Evolutionary conservation across 2,888 invertebrate genomes (phyloP).

Genomic region (Nephrotoma flavescens): DNA sequence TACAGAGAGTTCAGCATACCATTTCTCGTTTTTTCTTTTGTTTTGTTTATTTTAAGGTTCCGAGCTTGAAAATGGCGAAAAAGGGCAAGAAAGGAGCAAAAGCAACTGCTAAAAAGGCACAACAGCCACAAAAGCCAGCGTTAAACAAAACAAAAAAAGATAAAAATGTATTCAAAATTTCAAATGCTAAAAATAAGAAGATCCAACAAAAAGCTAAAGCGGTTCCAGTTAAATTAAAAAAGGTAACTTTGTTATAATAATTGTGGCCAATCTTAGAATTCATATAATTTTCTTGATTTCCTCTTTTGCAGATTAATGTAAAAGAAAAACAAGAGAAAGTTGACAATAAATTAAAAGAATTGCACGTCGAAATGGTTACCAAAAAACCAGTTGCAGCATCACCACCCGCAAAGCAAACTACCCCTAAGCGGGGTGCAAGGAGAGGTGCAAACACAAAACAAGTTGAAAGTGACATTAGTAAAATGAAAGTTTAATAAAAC

Average conservation of each 20-base stretch:
- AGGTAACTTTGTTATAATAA: slow-evolving; percentile 18
- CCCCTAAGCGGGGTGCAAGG: slow-evolving; percentile 13
- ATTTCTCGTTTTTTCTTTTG: not conserved
- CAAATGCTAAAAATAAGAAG: slow-evolving; percentile 21
- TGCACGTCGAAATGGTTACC: slow-evolving; percentile 30
- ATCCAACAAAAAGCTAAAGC: slow-evolving; percentile 24
- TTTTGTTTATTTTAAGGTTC: slow-evolving; percentile 1
- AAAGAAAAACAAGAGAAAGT: slow-evolving; percentile 26
- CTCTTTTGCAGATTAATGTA: slow-evolving; percentile 24
- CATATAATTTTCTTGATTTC: not conserved
- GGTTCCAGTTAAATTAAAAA: slow-evolving; percentile 29
- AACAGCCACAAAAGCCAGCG: slow-evolving; percentile 11
- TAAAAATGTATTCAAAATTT: slow-evolving; percentile 29
- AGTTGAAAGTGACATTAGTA: slow-evolving; percentile 22
- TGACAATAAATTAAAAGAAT: slow-evolving; percentile 25
- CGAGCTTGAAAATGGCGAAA: slow-evolving; percentile 5
- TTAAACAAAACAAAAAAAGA: slow-evolving; percentile 24
- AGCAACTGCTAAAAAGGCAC: not conserved
- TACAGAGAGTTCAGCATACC: not conserved
- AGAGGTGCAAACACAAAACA: slow-evolving; percentile 22
- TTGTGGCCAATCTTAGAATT: not conserved
- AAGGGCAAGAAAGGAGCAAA: slow-evolving; percentile 17
- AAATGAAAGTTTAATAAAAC: slow-evolving; percentile 22
- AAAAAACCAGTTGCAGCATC: slow-evolving; percentile 20
- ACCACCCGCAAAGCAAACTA: slow-evolving; percentile 19